phyloP scores from a whole-genome alignment of 2,113 vertebrate species.

The Ceyx margarethae region DNA sequence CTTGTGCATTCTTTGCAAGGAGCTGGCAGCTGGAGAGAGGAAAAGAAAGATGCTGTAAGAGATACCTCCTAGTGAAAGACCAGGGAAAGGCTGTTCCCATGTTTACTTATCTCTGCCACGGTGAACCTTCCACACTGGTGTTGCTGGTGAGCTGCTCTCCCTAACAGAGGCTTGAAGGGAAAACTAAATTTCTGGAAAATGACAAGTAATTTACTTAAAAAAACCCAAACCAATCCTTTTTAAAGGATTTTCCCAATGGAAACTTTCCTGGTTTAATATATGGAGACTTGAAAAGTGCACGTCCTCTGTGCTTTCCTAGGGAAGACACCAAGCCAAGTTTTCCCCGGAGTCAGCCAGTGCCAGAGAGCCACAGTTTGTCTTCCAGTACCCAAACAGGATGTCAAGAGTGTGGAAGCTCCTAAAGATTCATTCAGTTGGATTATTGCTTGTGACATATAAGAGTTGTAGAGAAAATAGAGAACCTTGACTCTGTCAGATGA shows the following conservation, averaged over 20 bases:
- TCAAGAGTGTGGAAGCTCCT: rapidly evolving
- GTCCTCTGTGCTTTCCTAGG: neutral
- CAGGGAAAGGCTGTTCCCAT: neutral
- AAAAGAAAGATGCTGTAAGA: neutral
- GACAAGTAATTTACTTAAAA: neutral
- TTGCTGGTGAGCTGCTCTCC: neutral
- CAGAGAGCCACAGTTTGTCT: neutral
- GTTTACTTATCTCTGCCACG: neutral
- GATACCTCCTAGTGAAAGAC: neutral
- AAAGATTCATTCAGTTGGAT: neutral
- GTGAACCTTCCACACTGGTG: neutral
- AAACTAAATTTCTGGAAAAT: neutral
- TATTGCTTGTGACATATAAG: neutral
- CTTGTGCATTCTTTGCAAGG: neutral
- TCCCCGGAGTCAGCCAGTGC: neutral
- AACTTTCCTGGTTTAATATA: neutral
- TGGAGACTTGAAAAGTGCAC: neutral
- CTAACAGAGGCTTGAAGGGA: neutral
- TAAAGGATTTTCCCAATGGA: neutral
- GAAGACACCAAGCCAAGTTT: neutral
- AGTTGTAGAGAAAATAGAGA: neutral
- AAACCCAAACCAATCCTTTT: neutral
- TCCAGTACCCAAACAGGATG: neutral
- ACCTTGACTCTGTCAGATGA: neutral
- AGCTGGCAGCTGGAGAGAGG: neutral